phyloP scores from a whole-genome alignment of 2,113 vertebrate species.

The Pimephales promelas region DNA sequence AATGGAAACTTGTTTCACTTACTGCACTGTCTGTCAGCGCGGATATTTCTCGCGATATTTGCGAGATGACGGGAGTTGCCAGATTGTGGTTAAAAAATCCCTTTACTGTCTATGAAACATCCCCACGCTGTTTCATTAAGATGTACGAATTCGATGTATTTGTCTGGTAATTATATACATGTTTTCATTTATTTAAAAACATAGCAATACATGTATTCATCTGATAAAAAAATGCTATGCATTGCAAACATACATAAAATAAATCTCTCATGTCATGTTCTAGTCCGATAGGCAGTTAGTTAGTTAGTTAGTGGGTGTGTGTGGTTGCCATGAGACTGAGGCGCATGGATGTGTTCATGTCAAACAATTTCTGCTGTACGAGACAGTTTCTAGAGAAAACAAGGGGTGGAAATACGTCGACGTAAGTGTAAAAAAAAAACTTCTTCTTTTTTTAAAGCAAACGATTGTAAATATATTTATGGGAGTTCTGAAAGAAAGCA shows the following conservation, averaged over 20 bases:
- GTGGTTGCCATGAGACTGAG: conserved; percentile 26
- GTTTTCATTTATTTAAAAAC: background rate
- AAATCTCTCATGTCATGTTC: background rate
- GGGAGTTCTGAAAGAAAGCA: background rate
- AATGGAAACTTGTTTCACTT: conserved; percentile 35
- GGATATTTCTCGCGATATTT: conserved; percentile 30
- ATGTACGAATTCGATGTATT: background rate
- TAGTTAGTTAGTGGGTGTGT: conserved; percentile 25
- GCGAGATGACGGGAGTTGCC: background rate
- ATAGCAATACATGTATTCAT: background rate
- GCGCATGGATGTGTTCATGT: background rate
- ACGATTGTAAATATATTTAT: background rate
- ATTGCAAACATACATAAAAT: background rate
- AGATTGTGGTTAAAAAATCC: conserved; percentile 14
- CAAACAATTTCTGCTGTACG: background rate
- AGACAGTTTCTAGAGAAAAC: background rate
- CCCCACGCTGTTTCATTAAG: background rate
- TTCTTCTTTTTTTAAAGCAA: too few relatives aligned
- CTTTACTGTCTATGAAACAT: too few relatives aligned
- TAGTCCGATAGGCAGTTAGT: too few relatives aligned
- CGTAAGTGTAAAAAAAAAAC: conserved; percentile 28
- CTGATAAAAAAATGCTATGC: background rate
- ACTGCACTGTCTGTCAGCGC: conserved; percentile 32
- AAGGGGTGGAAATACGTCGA: background rate
- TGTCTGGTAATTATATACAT: background rate